Percentiles rank a stretch among this genome's conserved stretches.
These are phyloP conservation scores for Neotoxoptera formosana DNA, from an alignment of 1,140 invertebrate genomes.

Conservation along the genomic window DNA sequence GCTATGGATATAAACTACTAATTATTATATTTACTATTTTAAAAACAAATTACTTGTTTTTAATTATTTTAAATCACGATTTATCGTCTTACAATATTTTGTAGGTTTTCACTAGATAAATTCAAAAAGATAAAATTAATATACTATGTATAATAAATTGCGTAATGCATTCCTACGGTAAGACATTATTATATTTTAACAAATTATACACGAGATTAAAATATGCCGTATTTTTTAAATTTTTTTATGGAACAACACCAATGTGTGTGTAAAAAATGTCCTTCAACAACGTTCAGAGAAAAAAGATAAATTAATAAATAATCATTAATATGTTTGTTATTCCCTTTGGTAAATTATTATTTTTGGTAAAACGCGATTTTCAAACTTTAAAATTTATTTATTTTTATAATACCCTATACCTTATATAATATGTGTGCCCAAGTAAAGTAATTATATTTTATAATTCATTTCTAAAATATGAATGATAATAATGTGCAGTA, in stretches of 20 bases:
- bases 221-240: neutral
- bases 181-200: too few species aligned
- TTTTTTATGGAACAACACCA: neutral
- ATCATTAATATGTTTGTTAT: neutral
- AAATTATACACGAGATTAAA: too few species aligned
- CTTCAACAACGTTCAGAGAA: neutral
- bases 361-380: neutral
- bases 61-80: too few species aligned
- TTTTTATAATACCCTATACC: neutral
- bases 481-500: neutral
- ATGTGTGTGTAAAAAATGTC: neutral
- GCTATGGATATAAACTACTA: too few species aligned
- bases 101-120: too few species aligned
- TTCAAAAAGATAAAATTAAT: too few species aligned
- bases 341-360: neutral
- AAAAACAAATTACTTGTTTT: neutral
- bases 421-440: neutral
- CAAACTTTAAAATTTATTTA: neutral
- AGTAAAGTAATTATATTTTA: neutral
- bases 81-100: too few species aligned
- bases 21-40: neutral
- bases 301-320: too few species aligned
- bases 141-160: too few species aligned
- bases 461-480: neutral
- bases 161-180: too few species aligned